Percentiles rank a stretch among this genome's conserved stretches.
These are phyloP conservation scores for Brachyhypopomus gauderio DNA, from an alignment of 2,113 vertebrate species.

Conservation along the genomic window DNA sequence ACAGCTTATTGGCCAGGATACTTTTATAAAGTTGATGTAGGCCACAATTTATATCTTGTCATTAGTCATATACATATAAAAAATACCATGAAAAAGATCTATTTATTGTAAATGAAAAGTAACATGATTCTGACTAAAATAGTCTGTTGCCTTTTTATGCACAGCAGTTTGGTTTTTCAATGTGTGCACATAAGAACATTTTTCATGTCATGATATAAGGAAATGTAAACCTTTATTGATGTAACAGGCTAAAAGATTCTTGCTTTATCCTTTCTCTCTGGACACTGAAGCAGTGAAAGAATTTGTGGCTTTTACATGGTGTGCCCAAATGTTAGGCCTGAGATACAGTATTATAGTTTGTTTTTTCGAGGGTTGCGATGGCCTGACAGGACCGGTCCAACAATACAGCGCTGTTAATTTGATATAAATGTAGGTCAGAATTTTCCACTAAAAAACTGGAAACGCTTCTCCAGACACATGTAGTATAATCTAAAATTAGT, in stretches of 20 bases:
- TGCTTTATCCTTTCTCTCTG: conserved; percentile 32
- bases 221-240: conserved; percentile 18
- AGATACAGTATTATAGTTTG: conserved; percentile 44
- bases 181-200: conserved; percentile 15
- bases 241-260: conserved; percentile 28
- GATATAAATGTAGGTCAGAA: conserved; percentile 51
- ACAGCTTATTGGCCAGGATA: conserved; percentile 51
- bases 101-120: conserved; percentile 71
- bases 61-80: conserved; percentile 47
- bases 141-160: conserved; percentile 46
- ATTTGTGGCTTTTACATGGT: conserved; percentile 43
- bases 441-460: conserved; percentile 26
- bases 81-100: conserved; percentile 53
- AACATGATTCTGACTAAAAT: conserved; percentile 49
- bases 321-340: conserved; percentile 25
- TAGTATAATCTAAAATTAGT: background rate
- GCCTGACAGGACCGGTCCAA: conserved; percentile 34
- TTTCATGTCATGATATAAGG: background rate
- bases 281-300: conserved; percentile 31
- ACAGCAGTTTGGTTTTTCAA: conserved; percentile 28
- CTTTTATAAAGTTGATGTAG: conserved; percentile 57
- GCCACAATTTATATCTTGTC: conserved; percentile 45
- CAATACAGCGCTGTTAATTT: conserved; percentile 51
- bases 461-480: conserved; percentile 9
- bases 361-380: conserved; percentile 49